Base-by-base conservation (phyloP, 2,888 invertebrate genomes). In the Drosophila mettleri region DNA sequence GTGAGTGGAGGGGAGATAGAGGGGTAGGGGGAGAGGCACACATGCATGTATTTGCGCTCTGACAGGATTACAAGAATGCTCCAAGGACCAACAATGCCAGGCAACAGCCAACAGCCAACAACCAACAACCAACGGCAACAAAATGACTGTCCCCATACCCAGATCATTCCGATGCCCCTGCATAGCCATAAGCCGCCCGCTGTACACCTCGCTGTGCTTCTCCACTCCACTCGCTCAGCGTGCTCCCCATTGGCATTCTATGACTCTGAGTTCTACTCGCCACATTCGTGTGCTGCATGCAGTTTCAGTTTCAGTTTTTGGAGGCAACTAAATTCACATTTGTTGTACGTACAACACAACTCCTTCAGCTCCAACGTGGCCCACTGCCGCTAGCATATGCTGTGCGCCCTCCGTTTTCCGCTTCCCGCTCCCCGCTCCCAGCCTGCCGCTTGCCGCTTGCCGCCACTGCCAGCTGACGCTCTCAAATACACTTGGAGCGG, bases 1-100 rank as follows among this genome's bases (percentile, higher is more conserved):
- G n/a, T n/a, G n/a, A n/a, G n/a, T n/a, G n/a, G n/a, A 5, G 24
- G 24, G 24, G 24, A 24, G 24, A 24, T 3, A 5, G 24, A 4
- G 24, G 24, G 24, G 5, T 3, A 24, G 24, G 24, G 24, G 24
- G 24, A 27, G 9, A 22, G 7, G 2, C 24, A 46, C 20, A 27
- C 63, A 22, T 16, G 29, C 18, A 34, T 49, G 22, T 20, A 12
- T 60, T 18, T 48, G 67, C 59, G 53, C 79, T 77, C 74, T 81
- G 87, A 80, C 87, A 87, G 88, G 86, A 86, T 84, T 86, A 88
- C 86, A 86, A 80, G 74, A 84, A 86, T 74, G 69, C 86, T 84
- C 86, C 45, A 80, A 84, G 86, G 86, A 84, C 84, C 80, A 69
- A 83, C 79, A 79, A 79, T 73, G 80, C 58, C 70, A 69, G 78